Conservation (phyloP, 2,113 vertebrate species). For the Saccopteryx leptura region DNA sequence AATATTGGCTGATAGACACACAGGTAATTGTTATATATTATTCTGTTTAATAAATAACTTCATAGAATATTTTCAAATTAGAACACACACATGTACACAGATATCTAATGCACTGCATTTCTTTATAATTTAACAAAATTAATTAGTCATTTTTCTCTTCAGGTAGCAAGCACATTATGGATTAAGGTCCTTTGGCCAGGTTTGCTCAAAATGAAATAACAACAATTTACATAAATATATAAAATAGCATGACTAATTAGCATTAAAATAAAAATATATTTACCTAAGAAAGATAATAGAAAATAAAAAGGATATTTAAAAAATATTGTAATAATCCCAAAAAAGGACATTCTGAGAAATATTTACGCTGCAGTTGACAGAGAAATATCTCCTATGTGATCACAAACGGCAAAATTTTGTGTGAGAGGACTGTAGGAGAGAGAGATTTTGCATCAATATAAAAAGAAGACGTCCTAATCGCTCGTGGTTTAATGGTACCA, state of each 20-base stretch:
- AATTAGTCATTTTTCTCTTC: constrained; percentile 57
- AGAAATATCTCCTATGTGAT: neutral
- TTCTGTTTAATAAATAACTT: constrained; percentile 41
- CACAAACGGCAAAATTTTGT: neutral
- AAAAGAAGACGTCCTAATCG: neutral
- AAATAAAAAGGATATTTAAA: constrained; percentile 52
- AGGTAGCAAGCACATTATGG: neutral
- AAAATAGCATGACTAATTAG: constrained; percentile 38
- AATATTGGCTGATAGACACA: neutral
- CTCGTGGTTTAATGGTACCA: neutral
- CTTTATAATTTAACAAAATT: constrained; percentile 42
- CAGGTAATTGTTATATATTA: neutral
- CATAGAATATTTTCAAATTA: neutral
- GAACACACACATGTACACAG: neutral
- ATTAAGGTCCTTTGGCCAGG: constrained; percentile 58
- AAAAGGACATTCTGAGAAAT: constrained; percentile 4
- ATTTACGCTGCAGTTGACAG: constrained; percentile 23
- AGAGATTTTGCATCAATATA: neutral
- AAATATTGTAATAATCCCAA: constrained; percentile 4
- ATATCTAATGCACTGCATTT: neutral
- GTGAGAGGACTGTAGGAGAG: neutral
- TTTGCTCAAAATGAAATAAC: constrained; percentile 64
- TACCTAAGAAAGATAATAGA: neutral
- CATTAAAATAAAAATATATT: constrained; percentile 65
- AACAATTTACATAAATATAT: constrained; percentile 47